Conservation (phyloP, 1,140 invertebrate species). For the Adoxophyes honmai region DNA sequence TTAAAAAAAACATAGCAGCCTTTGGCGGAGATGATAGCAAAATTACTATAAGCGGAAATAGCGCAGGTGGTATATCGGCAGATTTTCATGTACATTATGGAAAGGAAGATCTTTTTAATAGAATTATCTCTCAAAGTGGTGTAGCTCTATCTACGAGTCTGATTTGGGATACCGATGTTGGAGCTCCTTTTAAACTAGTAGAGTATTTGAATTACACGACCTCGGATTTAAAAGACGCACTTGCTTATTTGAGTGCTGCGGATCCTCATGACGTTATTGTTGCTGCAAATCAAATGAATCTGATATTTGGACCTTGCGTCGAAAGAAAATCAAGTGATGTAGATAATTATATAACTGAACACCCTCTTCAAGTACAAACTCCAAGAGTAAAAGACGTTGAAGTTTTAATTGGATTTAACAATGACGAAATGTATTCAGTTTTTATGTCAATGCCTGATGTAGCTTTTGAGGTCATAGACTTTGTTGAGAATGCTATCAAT, state of each 20-base stretch:
- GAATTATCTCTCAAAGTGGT: constrained; percentile 4
- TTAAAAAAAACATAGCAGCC: constrained; percentile 79
- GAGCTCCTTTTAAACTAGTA: neutral
- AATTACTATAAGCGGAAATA: constrained; percentile 82
- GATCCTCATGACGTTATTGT: constrained; percentile 28
- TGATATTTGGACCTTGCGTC: neutral
- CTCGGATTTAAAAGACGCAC: neutral
- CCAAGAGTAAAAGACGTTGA: constrained; percentile 32
- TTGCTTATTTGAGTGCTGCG: neutral
- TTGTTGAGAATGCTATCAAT: neutral
- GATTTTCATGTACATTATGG: constrained; percentile 21
- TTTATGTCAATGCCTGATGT: neutral
- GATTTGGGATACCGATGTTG: neutral
- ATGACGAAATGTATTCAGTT: constrained; percentile 24
- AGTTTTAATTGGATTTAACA: constrained; percentile 32
- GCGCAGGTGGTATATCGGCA: constrained; percentile 74
- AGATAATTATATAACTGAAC: constrained; percentile 29
- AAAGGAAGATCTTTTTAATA: neutral
- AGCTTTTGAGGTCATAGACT: neutral
- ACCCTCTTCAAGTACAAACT: constrained; percentile 24
- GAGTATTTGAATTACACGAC: neutral
- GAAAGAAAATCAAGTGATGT: constrained; percentile 16
- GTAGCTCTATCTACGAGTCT: neutral
- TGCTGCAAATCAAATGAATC: constrained; percentile 21
- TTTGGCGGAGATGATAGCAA: constrained; percentile 82